A percentile compares a stretch with the other conserved stretches of the same genome.
These are phyloP conservation scores for Argyrosomus regius DNA, from an alignment of 2,797 vertebrate genomes.

Conservation along the genomic window DNA sequence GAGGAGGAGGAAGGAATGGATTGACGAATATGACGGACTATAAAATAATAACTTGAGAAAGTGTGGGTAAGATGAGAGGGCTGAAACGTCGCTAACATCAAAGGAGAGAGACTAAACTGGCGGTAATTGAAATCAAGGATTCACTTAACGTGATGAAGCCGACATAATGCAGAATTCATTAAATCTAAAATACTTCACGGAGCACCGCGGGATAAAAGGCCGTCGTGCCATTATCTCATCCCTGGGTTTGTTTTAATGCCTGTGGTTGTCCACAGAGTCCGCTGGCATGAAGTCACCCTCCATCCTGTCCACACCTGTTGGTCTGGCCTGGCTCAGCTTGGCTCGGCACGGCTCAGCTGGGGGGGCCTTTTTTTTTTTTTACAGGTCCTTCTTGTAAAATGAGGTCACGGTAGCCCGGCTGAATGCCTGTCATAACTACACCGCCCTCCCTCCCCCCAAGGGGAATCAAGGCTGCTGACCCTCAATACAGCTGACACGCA, in stretches of 20 bases:
- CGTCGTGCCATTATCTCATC: constrained; percentile 32
- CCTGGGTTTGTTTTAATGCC: constrained; percentile 34
- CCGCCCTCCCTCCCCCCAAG: constrained; percentile 7
- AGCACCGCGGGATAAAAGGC: not conserved
- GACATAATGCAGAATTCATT: constrained; percentile 30
- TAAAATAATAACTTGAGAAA: constrained; percentile 50
- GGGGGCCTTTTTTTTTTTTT: constrained; percentile 19
- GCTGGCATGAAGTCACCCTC: constrained; percentile 64
- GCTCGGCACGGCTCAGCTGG: not conserved
- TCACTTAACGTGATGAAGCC: constrained; percentile 25
- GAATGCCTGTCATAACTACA: constrained; percentile 74
- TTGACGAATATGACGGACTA: constrained; percentile 29
- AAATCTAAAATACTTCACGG: constrained; percentile 5
- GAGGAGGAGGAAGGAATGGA: constrained; percentile 60
- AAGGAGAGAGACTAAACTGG: constrained; percentile 5
- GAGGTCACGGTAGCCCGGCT: constrained; percentile 77
- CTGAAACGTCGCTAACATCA: constrained; percentile 15
- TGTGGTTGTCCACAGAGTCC: constrained; percentile 50
- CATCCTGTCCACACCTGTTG: constrained; percentile 69
- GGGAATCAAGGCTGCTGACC: constrained; percentile 56
- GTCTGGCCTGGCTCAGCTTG: constrained; percentile 46
- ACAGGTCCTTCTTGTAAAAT: constrained; percentile 74
- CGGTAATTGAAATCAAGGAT: constrained; percentile 26
- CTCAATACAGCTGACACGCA: constrained; percentile 62
- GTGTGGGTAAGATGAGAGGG: constrained; percentile 30